Percentiles rank a stretch among this genome's conserved stretches.
phyloP scores from a whole-genome alignment of 2,113 vertebrate species.

The Ptyas mucosa region DNA sequence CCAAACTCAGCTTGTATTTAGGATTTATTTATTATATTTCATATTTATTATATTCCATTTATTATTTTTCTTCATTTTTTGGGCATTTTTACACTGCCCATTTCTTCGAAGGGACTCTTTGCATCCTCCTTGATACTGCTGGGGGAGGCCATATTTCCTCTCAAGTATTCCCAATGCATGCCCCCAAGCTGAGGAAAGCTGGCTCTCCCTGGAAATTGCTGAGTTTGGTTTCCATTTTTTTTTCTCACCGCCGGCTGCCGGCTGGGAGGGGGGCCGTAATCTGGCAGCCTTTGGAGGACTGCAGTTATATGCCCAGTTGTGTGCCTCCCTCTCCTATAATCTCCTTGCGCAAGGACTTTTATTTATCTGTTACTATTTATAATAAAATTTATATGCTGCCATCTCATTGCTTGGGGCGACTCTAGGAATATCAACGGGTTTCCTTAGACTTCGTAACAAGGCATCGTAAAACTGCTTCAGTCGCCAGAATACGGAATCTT shows the following conservation, averaged over 20 bases:
- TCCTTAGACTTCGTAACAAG: background rate
- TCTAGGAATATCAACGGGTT: background rate
- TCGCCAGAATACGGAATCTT: background rate
- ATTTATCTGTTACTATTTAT: background rate
- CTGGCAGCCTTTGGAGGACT: background rate
- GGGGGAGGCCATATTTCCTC: background rate
- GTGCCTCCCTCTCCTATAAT: background rate
- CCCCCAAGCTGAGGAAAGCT: background rate
- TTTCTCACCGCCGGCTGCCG: background rate
- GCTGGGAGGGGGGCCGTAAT: background rate
- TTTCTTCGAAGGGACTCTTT: background rate
- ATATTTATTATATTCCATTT: background rate
- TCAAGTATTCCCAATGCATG: background rate
- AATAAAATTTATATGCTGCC: background rate
- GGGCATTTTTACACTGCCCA: background rate
- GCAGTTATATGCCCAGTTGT: background rate
- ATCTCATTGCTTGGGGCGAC: background rate
- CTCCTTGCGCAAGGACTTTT: background rate
- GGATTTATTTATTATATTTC: background rate
- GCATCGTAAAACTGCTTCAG: background rate
- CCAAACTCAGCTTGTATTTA: background rate
- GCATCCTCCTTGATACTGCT: background rate
- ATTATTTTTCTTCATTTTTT: background rate
- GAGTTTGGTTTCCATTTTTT: background rate
- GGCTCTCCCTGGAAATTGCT: background rate